Conservation (phyloP, 2,113 vertebrate species). For the Falco punctatus region DNA sequence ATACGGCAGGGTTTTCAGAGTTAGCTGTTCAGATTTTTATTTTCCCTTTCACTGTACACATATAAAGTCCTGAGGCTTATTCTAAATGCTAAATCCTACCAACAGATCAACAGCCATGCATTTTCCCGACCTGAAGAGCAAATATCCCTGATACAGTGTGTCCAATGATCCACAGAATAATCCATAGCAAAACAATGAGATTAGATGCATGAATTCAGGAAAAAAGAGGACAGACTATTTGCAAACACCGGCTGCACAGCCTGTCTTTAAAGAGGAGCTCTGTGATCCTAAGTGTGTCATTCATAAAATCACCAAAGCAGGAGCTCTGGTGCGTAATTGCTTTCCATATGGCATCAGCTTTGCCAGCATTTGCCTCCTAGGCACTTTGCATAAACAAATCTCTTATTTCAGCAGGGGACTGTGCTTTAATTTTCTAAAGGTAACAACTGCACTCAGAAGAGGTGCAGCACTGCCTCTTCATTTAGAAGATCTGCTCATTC, state of each 20-base stretch:
- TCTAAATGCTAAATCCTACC: constrained; percentile 24
- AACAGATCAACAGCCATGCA: background rate
- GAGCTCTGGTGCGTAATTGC: constrained; percentile 2
- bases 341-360: constrained; percentile 40
- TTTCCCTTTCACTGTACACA: background rate
- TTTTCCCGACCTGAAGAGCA: constrained; percentile 23
- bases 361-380: constrained; percentile 33
- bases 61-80: background rate
- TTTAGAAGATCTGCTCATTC: background rate
- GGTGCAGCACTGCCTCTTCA: background rate
- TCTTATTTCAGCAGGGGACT: background rate
- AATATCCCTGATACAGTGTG: background rate
- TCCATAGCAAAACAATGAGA: constrained; percentile 31
- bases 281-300: constrained; percentile 33
- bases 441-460: background rate
- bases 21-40: background rate
- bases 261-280: constrained; percentile 32
- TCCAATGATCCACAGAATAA: constrained; percentile 12
- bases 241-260: background rate
- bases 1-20: background rate
- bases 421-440: background rate
- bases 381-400: constrained; percentile 15
- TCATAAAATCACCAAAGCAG: constrained; percentile 31
- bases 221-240: background rate
- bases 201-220: background rate